Percentiles rank a stretch among this genome's conserved stretches.
These are phyloP conservation scores for Beris morrisii DNA, from an alignment of 2,888 invertebrate species.

Conservation along the genomic window DNA sequence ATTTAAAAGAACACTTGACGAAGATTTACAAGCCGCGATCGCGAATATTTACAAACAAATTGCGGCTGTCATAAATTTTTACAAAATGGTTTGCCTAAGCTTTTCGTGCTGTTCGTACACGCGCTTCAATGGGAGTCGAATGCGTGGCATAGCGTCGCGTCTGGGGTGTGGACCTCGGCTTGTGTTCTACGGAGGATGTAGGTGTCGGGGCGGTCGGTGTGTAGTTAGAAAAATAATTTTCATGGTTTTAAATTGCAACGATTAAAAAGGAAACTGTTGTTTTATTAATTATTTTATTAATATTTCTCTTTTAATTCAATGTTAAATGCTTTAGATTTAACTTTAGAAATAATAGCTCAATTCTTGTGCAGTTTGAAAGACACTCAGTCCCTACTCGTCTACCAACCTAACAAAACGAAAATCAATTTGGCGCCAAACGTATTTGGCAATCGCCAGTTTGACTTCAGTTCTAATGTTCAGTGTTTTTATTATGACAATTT, in stretches of 20 bases:
- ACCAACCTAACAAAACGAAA: no score
- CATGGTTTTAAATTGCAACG: no score
- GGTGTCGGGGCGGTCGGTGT: not conserved
- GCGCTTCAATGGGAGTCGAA: not conserved
- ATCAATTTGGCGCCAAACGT: conserved; percentile 16
- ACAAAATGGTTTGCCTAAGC: not conserved
- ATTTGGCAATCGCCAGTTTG: not conserved
- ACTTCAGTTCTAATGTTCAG: not conserved
- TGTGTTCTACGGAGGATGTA: not conserved
- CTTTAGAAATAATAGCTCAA: no score
- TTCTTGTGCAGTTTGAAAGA: no score
- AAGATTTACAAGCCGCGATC: not conserved
- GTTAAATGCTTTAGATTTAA: no score
- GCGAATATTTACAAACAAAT: not conserved
- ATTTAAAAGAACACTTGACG: no score
- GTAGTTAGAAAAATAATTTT: not conserved
- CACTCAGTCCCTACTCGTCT: no score
- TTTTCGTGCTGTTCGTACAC: no score
- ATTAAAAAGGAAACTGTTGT: no score
- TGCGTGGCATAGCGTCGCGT: conserved; percentile 21
- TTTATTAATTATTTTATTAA: no score
- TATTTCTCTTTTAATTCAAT: no score
- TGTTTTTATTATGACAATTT: not conserved
- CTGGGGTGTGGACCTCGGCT: conserved; percentile 13
- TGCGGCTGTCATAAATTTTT: not conserved